Base-by-base conservation (phyloP, 30 jellyfish, hydroid and myxozoan species). In the Aurelia coerulea region DNA sequence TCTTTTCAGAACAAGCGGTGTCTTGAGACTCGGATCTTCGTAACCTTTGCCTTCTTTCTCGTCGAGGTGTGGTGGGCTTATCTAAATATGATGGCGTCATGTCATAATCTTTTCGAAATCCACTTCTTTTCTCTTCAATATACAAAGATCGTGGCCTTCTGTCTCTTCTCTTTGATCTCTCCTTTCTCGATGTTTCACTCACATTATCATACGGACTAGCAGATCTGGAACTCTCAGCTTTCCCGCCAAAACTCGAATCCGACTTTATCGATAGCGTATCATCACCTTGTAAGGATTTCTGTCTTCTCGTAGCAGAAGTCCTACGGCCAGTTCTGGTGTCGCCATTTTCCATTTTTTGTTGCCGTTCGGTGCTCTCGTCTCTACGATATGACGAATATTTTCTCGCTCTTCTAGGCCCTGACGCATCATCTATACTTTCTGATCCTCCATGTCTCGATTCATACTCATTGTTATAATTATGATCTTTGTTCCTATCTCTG, bases 171-270 rank as follows among this genome's bases (percentile, higher is more conserved):
- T 59, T 59, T 6, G 52, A 7, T 46, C 82, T 18, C 18, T 67
- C 83, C 79, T 65, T 35, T 31, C 70, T 32, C 32, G 62, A 10
- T 33, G 37, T 56, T 65, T 62, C 56, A 39, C 63, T 85, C 10
- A 79, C 89, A 65, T 79, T 79, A 70, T 79, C 89, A 29, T 79
- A 79, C 17, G 92, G 86, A 60, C 92, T 72, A 2, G 52, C 92
- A 15, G 80, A 72, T 31, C 86, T 63, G 2, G 92, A 83, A 18
- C 80, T 64, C 34, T 58, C 80, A 32, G 73, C 70, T 54, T 41
- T 70, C 31, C 62, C 84, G 13, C 35, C 70, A 60, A 23, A 13
- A n/a, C 70, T 60, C 19, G 87, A 77, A 35, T 60, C 87, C 64
- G 87, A 77, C 54, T 51, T 77, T 76, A 77, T 6, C 63, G 80